Conservation (phyloP, 2,888 invertebrate species). For the Atethmia centrago region DNA sequence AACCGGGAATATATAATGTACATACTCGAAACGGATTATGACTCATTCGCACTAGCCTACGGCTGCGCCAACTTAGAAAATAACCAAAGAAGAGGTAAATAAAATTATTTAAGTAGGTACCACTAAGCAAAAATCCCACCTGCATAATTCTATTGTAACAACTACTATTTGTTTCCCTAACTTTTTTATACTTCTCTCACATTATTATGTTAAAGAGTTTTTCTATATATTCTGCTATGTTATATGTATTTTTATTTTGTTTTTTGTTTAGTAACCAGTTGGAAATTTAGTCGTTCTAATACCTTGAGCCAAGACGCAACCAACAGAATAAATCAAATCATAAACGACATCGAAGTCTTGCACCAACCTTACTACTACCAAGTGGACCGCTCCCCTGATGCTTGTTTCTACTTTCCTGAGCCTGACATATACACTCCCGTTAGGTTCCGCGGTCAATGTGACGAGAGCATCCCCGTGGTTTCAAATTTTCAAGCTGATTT, state of each 20-base stretch:
- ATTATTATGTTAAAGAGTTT: too few species aligned
- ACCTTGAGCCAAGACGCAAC: slow-evolving; percentile 64
- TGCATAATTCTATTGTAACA: background rate
- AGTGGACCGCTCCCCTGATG: slow-evolving; percentile 68
- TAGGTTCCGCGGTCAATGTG: slow-evolving; percentile 60
- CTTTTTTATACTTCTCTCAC: background rate
- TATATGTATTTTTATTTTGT: background rate
- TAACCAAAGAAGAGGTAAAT: slow-evolving; percentile 80
- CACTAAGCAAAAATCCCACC: background rate
- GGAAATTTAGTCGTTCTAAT: slow-evolving; percentile 77
- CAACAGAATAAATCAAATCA: slow-evolving; percentile 66
- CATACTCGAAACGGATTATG: slow-evolving; percentile 89
- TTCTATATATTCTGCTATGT: too few species aligned
- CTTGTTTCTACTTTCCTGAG: slow-evolving; percentile 66
- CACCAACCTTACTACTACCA: slow-evolving; percentile 70
- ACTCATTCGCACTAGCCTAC: slow-evolving; percentile 91
- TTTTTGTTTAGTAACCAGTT: slow-evolving; percentile 74
- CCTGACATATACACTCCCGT: slow-evolving; percentile 43
- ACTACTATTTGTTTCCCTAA: too few species aligned
- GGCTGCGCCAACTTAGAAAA: slow-evolving; percentile 88
- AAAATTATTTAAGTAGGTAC: slow-evolving; percentile 21
- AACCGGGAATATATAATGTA: background rate
- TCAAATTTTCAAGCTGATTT: slow-evolving; percentile 43
- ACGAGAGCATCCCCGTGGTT: slow-evolving; percentile 49
- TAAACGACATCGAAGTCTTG: slow-evolving; percentile 68